Evolutionary conservation across 2,888 invertebrate species (phyloP).

Genomic region (Xestia sexstrigata): DNA sequence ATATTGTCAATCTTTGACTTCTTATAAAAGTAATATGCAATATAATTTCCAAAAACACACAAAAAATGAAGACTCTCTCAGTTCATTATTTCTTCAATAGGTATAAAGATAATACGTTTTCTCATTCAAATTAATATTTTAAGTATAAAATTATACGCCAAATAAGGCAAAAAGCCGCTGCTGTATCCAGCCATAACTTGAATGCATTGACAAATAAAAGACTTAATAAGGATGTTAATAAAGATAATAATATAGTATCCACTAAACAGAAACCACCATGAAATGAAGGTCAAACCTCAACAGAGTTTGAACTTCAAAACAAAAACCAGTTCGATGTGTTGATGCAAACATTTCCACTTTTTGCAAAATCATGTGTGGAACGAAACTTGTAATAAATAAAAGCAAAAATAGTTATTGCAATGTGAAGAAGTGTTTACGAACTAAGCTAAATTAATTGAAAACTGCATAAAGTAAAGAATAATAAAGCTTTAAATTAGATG

Average conservation of each 20-base stretch:
- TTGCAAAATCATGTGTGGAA: slow-evolving; percentile 29
- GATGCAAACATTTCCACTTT: slow-evolving; percentile 48
- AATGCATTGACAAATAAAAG: slow-evolving; percentile 51
- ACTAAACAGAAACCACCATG: slow-evolving; percentile 44
- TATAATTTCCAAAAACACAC: not conserved
- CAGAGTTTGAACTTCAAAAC: slow-evolving; percentile 51
- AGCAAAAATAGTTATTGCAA: not conserved
- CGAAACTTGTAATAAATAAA: slow-evolving; percentile 10
- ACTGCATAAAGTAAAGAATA: not conserved
- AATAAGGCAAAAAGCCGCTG: slow-evolving; percentile 37
- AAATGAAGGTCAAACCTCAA: slow-evolving; percentile 48
- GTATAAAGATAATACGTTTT: slow-evolving; percentile 14
- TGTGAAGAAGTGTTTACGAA: slow-evolving; percentile 4
- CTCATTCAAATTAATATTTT: slow-evolving; percentile 18
- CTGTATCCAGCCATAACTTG: slow-evolving; percentile 28
- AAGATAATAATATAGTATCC: slow-evolving; percentile 4
- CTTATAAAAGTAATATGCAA: not conserved
- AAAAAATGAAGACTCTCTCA: not conserved
- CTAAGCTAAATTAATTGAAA: slow-evolving; percentile 21
- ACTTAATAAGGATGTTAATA: slow-evolving; percentile 25
- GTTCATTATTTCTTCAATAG: slow-evolving; percentile 17
- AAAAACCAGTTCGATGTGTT: slow-evolving; percentile 61
- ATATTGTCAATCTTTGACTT: not conserved
- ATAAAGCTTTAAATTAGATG: not conserved
- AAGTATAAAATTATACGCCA: slow-evolving; percentile 15